Evolutionary conservation across 2,797 vertebrate genomes (phyloP).

Genomic region (Onychomys leucogaster): DNA sequence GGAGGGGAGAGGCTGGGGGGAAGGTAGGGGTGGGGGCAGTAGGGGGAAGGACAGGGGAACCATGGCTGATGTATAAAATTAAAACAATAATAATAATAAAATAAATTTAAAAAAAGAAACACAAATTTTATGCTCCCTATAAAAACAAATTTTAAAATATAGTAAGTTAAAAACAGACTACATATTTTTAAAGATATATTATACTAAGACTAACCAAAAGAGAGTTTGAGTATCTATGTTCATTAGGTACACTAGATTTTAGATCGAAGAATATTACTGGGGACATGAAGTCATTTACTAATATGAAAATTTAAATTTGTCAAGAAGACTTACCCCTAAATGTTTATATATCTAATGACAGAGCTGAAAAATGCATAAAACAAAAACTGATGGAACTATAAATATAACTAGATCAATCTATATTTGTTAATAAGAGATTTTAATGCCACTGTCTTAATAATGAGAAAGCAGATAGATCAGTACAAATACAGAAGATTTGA

Average conservation of each 20-base stretch:
- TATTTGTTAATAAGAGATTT: background rate
- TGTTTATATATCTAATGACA: background rate
- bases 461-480: background rate
- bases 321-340: background rate
- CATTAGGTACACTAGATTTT: background rate
- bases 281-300: background rate
- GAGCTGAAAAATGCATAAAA: background rate
- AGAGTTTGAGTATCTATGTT: background rate
- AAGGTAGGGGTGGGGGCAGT: no score
- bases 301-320: background rate
- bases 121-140: background rate
- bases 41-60: no score
- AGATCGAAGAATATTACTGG: background rate
- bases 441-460: constrained; percentile 19
- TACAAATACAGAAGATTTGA: background rate
- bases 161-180: background rate
- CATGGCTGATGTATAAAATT: no score
- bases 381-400: background rate
- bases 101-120: background rate
- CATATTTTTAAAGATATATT: background rate
- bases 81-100: no score
- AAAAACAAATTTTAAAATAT: background rate
- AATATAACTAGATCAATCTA: background rate
- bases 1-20: no score
- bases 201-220: background rate